Percentiles rank a stretch among this genome's conserved stretches.
Conservation (phyloP, 2,113 vertebrate species). For the Anas platyrhynchos region DNA sequence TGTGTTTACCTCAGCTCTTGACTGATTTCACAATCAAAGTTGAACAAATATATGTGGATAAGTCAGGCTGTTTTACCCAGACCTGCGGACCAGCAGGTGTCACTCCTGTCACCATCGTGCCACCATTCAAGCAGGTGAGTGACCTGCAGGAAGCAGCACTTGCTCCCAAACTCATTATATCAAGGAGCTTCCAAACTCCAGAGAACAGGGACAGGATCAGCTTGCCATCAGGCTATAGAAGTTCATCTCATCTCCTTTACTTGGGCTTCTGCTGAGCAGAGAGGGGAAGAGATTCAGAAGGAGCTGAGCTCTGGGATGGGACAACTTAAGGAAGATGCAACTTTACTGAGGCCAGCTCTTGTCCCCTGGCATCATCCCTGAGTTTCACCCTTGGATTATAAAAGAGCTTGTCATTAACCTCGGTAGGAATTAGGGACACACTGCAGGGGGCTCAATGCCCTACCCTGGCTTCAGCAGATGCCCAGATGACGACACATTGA, state of each 20-base stretch:
- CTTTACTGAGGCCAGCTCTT: background rate
- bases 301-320: background rate
- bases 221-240: background rate
- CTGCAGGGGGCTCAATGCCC: background rate
- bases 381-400: background rate
- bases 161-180: background rate
- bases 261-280: background rate
- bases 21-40: background rate
- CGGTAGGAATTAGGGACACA: background rate
- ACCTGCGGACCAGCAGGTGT: background rate
- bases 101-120: background rate
- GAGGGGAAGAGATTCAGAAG: background rate
- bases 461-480: background rate
- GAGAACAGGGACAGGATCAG: background rate
- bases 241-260: background rate
- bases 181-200: background rate
- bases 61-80: background rate
- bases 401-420: background rate
- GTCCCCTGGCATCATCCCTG: background rate
- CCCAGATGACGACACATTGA: fast-evolving
- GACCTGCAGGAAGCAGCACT: background rate
- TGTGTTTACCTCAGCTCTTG: background rate
- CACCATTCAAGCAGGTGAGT: background rate
- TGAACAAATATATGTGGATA: background rate
- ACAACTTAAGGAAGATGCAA: background rate